phyloP scores from a whole-genome alignment of 1,140 invertebrate species.

The Acyrthosiphon pisum region DNA sequence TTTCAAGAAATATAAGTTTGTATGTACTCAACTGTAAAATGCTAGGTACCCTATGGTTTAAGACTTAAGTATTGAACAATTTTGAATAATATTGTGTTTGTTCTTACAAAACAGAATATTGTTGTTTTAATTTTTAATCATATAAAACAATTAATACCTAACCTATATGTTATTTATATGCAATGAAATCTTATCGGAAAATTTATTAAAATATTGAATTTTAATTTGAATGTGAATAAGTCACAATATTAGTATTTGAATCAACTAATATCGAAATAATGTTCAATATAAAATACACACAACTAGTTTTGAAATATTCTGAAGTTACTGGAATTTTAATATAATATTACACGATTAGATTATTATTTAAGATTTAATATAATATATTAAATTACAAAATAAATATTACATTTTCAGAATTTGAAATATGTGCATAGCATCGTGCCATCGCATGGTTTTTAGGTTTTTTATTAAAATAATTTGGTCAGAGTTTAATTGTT shows the following conservation, averaged over 20 bases:
- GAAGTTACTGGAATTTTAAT: background rate
- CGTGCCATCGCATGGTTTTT: background rate
- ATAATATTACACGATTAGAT: background rate
- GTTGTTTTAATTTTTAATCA: too few species aligned
- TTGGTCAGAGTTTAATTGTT: constrained; percentile 11
- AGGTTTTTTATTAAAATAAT: constrained; percentile 3
- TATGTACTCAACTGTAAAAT: too few species aligned
- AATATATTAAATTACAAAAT: background rate
- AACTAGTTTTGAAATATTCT: background rate
- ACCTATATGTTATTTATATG: background rate
- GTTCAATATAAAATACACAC: background rate
- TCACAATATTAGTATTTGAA: background rate
- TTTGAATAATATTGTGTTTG: too few species aligned
- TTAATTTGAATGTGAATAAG: background rate
- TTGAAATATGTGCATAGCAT: background rate
- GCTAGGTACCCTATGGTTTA: too few species aligned
- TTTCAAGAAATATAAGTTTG: too few species aligned
- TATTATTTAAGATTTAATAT: background rate
- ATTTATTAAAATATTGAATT: background rate
- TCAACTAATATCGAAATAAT: constrained; percentile 9
- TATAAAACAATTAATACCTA: too few species aligned
- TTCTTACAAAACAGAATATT: too few species aligned
- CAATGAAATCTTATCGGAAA: background rate
- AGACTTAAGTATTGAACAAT: too few species aligned
- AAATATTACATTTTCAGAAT: background rate